Conservation (phyloP, 2,113 vertebrate genomes). For the Tyto alba region DNA sequence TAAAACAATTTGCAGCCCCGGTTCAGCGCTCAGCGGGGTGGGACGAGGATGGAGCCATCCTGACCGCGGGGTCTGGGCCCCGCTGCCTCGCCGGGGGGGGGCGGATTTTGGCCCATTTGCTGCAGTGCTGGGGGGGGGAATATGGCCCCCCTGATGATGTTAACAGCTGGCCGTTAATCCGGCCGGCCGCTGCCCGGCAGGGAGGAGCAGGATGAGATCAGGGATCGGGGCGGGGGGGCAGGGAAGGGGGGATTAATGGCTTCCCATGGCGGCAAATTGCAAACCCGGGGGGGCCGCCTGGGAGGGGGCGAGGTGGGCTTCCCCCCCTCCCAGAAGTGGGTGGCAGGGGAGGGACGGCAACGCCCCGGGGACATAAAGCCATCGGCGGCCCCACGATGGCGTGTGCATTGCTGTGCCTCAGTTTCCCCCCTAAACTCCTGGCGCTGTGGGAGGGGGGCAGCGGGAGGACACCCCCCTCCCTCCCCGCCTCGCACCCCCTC, state of each 20-base stretch:
- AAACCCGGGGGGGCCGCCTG: background rate
- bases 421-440: background rate
- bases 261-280: background rate
- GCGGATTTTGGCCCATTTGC: background rate
- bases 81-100: background rate
- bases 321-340: background rate
- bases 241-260: background rate
- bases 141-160: background rate
- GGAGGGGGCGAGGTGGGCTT: background rate
- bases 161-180: background rate
- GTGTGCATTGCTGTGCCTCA: background rate
- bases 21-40: background rate
- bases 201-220: background rate
- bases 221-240: background rate
- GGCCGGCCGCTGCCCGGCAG: background rate
- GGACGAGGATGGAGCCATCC: background rate
- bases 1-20: background rate
- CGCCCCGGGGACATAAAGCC: background rate
- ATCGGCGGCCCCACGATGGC: accelerated
- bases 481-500: background rate
- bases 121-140: too few relatives aligned
- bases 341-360: background rate
- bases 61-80: background rate
- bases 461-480: background rate
- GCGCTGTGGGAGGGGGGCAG: too few relatives aligned